Conservation (phyloP, 2,113 vertebrate species). For the Chitala chitala region DNA sequence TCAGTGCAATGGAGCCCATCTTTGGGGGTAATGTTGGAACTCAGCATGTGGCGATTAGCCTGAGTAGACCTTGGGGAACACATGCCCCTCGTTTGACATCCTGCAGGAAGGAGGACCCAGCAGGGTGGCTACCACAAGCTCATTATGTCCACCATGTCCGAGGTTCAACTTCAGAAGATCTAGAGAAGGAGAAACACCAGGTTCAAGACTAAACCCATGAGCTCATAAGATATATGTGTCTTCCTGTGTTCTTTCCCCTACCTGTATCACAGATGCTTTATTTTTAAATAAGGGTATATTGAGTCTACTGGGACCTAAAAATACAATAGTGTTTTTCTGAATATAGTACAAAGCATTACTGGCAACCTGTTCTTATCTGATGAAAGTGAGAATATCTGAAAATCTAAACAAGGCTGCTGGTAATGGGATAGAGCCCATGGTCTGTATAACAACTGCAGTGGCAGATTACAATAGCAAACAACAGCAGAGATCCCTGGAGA, state of each 20-base stretch:
- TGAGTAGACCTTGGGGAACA: conserved; percentile 14
- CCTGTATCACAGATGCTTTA: not conserved
- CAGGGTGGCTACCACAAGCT: too few relatives aligned
- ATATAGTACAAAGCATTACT: conserved; percentile 35
- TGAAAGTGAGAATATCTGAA: conserved; percentile 37
- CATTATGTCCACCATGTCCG: too few relatives aligned
- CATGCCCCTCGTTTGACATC: not conserved
- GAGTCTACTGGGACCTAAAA: conserved; percentile 43
- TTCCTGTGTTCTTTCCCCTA: not conserved
- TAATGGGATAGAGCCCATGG: conserved; percentile 17
- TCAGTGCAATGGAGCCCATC: conserved; percentile 34
- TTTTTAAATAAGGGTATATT: conserved; percentile 60
- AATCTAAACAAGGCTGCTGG: conserved; percentile 35
- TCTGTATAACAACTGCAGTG: not conserved
- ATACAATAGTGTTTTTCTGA: conserved; percentile 23
- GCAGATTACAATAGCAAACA: conserved; percentile 17
- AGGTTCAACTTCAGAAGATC: not conserved
- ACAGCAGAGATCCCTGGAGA: not conserved
- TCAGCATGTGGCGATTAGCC: conserved; percentile 32
- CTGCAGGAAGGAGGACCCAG: conserved; percentile 9
- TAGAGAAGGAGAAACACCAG: not conserved
- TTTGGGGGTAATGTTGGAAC: conserved; percentile 46
- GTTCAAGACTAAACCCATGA: conserved; percentile 50
- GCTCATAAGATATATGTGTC: conserved; percentile 39
- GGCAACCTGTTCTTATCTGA: conserved; percentile 42